These are phyloP conservation scores for Phylloscopus collybita DNA, from an alignment of 2,797 vertebrate species.

Conservation along the genomic window DNA sequence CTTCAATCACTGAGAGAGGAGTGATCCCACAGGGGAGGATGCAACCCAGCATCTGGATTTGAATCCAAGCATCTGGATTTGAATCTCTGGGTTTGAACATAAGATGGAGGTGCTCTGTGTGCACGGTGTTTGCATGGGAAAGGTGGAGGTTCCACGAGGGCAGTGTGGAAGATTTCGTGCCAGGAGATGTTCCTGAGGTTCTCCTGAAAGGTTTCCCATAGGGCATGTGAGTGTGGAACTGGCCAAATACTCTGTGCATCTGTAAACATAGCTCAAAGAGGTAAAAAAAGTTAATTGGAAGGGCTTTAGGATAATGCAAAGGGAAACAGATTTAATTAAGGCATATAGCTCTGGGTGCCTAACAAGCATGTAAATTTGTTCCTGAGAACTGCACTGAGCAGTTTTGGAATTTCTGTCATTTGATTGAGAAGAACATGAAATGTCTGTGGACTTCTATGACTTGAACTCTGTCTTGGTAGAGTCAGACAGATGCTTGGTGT, in stretches of 20 bases:
- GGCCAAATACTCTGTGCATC: background rate
- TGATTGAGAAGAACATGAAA: background rate
- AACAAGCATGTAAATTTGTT: background rate
- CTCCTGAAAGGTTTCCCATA: background rate
- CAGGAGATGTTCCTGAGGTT: background rate
- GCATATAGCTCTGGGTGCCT: background rate
- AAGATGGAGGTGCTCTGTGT: fast-evolving
- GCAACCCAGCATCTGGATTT: background rate
- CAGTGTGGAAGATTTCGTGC: background rate
- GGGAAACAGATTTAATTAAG: background rate
- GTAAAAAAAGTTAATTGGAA: background rate
- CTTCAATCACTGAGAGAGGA: background rate
- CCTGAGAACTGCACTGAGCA: background rate
- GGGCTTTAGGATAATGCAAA: background rate
- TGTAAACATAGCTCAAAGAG: background rate
- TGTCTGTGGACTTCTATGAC: background rate
- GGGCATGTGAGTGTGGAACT: background rate
- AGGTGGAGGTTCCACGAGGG: background rate
- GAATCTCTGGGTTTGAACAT: background rate
- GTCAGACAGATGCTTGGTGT: background rate
- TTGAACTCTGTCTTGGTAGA: background rate
- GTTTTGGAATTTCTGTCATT: background rate
- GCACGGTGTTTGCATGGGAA: background rate
- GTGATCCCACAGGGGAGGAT: background rate
- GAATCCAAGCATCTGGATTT: too few relatives aligned